These are phyloP conservation scores for Pipistrellus nathusii DNA, from an alignment of 2,797 vertebrate species.

Conservation along the genomic window DNA sequence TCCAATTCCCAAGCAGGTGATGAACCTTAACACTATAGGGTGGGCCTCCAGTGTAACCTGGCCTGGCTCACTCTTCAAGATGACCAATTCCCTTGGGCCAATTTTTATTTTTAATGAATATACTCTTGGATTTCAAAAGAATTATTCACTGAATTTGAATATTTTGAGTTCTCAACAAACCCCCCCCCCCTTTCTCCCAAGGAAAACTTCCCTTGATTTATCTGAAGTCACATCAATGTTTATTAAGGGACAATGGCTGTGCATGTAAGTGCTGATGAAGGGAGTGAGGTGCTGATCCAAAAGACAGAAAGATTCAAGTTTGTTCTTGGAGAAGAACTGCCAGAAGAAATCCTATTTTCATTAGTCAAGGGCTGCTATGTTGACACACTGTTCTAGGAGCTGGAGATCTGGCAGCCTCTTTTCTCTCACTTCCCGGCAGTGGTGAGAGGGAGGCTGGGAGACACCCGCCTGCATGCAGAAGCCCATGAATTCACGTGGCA, in stretches of 20 bases:
- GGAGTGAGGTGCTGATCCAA: neutral
- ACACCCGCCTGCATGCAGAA: neutral
- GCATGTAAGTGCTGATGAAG: neutral
- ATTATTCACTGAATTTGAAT: conserved; percentile 4
- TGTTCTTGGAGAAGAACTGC: neutral
- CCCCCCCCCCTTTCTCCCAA: rapidly evolving
- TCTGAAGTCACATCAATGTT: neutral
- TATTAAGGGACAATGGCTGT: neutral
- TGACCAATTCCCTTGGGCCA: neutral
- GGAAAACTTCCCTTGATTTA: conserved; percentile 12
- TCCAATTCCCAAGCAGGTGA: neutral
- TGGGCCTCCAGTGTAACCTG: neutral
- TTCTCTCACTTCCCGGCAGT: neutral
- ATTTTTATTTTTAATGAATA: neutral
- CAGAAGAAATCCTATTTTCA: conserved; percentile 42
- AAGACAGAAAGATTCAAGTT: neutral
- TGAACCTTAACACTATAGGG: rapidly evolving
- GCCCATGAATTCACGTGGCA: neutral
- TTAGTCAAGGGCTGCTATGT: neutral
- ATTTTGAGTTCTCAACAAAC: neutral
- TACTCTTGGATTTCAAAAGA: neutral
- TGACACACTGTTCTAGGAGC: neutral
- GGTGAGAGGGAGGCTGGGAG: neutral
- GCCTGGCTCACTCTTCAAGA: neutral
- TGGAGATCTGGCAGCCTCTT: neutral